Evolutionary conservation across 2,888 invertebrate genomes (phyloP).

Genomic region (Nomada lathburiana): DNA sequence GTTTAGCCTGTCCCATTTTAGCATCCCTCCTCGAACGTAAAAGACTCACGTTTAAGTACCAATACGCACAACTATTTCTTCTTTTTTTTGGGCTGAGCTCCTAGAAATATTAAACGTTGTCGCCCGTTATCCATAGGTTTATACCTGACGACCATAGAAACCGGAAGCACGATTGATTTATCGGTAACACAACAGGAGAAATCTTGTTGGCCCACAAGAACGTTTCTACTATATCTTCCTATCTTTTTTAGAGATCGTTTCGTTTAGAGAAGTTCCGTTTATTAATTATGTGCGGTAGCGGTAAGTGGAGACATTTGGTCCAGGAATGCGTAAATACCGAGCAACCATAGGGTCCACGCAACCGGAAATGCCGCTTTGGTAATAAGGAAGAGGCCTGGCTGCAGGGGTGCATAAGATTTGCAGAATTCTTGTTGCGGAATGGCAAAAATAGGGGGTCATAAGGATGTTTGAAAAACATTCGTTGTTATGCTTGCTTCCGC

Average conservation of each 20-base stretch:
- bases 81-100: not conserved
- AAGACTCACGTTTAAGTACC: constrained; percentile 5
- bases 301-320: not conserved
- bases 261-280: not conserved
- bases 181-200: constrained; percentile 32
- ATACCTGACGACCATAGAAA: not conserved
- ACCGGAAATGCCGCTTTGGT: not conserved
- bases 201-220: constrained; percentile 22
- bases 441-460: not conserved
- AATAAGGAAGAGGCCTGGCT: constrained; percentile 6
- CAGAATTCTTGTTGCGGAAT: not conserved
- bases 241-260: not conserved
- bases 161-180: constrained; percentile 22
- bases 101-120: constrained; percentile 21
- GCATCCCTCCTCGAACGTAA: constrained; percentile 10
- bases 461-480: constrained; percentile 17
- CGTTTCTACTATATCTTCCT: not conserved
- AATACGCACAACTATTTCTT: constrained; percentile 22
- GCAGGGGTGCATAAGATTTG: not conserved
- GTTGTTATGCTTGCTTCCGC: not conserved
- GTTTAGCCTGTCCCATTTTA: constrained; percentile 50
- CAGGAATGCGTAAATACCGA: not conserved
- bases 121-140: not conserved
- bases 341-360: not conserved
- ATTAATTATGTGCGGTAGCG: not conserved